Evolutionary conservation across 2,113 vertebrate genomes (phyloP).

Genomic region (Okapia johnstoni): DNA sequence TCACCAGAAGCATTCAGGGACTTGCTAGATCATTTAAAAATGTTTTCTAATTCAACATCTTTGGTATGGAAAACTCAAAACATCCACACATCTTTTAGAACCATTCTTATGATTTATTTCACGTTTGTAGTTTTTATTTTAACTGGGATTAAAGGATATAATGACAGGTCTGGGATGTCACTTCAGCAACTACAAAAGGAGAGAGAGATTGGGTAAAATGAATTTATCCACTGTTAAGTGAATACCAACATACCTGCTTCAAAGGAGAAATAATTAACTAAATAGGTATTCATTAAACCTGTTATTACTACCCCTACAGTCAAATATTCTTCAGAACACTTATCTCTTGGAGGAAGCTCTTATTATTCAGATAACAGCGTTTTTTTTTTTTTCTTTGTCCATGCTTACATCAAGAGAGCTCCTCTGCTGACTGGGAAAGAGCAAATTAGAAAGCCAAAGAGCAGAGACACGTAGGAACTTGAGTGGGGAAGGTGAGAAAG

Average conservation of each 20-base stretch:
- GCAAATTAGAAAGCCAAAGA: background rate
- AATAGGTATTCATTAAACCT: slow-evolving; percentile 64
- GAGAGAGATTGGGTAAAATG: background rate
- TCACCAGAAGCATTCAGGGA: background rate
- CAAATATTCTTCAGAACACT: slow-evolving; percentile 62
- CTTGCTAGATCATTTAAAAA: background rate
- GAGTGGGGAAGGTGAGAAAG: background rate
- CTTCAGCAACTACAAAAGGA: slow-evolving; percentile 55
- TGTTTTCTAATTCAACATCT: slow-evolving; percentile 44
- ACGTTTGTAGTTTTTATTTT: slow-evolving; percentile 34
- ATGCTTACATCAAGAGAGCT: background rate
- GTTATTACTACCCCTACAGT: slow-evolving; percentile 42
- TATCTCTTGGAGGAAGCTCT: slow-evolving; percentile 59
- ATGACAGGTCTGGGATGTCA: slow-evolving; percentile 34
- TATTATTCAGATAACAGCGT: slow-evolving; percentile 36
- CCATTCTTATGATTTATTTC: slow-evolving; percentile 20
- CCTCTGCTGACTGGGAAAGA: background rate
- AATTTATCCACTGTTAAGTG: slow-evolving; percentile 46
- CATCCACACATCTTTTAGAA: slow-evolving; percentile 7
- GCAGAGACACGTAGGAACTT: background rate
- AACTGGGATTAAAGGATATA: slow-evolving; percentile 2
- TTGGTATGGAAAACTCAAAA: slow-evolving; percentile 48
- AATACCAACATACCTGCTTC: slow-evolving; percentile 30
- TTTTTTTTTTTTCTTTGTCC: slow-evolving; percentile 42
- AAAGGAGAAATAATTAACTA: slow-evolving; percentile 71